Conservation (phyloP, 2,888 invertebrate species). For the Tipula vernalis region DNA sequence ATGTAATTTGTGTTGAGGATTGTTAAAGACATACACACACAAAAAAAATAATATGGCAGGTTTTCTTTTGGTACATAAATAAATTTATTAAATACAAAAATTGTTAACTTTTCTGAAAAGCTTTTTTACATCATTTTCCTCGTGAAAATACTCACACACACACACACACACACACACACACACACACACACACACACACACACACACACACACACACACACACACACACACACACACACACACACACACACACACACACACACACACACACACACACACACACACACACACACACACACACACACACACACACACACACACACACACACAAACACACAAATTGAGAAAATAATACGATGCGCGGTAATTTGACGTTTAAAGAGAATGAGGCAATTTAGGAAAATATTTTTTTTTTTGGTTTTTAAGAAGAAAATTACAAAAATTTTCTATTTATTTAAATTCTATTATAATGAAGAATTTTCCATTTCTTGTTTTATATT, state of each 20-base stretch:
- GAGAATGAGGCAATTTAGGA: background rate
- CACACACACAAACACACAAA: background rate
- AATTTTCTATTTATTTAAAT: background rate
- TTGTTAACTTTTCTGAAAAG: background rate
- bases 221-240: background rate
- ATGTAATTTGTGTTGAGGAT: background rate
- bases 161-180: background rate
- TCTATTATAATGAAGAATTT: background rate
- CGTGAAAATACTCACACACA: background rate
- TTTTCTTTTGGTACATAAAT: background rate
- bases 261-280: background rate
- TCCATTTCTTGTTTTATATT: background rate
- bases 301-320: background rate
- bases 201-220: background rate
- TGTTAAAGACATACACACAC: background rate
- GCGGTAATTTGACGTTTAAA: background rate
- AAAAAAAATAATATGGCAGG: background rate
- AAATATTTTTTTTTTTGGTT: background rate
- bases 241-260: background rate
- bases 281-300: background rate
- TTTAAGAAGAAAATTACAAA: background rate
- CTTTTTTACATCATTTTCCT: background rate
- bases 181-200: background rate
- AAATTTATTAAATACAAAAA: background rate
- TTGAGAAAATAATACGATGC: background rate